phyloP scores from a whole-genome alignment of 2,797 vertebrate genomes.

The Mormyrops attenuatus region DNA sequence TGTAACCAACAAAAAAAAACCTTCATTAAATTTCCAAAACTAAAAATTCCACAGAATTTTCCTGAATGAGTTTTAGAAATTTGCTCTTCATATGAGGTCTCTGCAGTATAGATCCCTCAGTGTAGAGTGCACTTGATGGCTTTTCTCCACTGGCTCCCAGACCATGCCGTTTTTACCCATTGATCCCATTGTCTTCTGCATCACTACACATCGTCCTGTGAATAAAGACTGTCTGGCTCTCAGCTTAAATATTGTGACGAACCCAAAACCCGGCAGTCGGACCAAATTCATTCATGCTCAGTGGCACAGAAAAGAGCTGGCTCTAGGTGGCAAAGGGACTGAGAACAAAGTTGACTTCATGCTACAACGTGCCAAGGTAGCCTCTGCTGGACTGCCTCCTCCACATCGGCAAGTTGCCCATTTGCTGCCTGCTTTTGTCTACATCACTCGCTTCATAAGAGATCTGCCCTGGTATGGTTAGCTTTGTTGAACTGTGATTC shows the following conservation, averaged over 20 bases:
- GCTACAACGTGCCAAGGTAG: conserved; percentile 70
- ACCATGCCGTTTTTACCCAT: conserved; percentile 63
- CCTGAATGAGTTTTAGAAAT: not conserved
- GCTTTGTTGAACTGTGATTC: conserved; percentile 9
- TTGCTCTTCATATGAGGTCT: too few species aligned
- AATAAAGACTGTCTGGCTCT: conserved; percentile 77
- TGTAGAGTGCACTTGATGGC: not conserved
- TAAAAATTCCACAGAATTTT: not conserved
- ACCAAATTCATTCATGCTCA: conserved; percentile 78
- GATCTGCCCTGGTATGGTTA: not conserved
- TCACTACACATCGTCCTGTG: conserved; percentile 68
- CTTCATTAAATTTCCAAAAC: not conserved
- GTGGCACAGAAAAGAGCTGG: conserved; percentile 79
- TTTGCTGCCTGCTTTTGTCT: conserved; percentile 47
- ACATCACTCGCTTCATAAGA: not conserved
- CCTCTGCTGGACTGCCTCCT: conserved; percentile 70
- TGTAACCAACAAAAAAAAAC: not conserved
- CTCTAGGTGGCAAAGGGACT: conserved; percentile 82
- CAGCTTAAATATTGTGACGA: conserved; percentile 77
- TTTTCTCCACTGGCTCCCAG: conserved; percentile 49
- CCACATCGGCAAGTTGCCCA: conserved; percentile 82
- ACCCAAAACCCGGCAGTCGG: conserved; percentile 77
- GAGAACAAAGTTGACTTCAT: conserved; percentile 75
- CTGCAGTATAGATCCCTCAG: not conserved
- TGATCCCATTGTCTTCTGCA: conserved; percentile 80